A percentile compares a stretch with the other conserved stretches of the same genome.
Conservation (phyloP, 1,140 invertebrate genomes). For the Apolygus lucorum region DNA sequence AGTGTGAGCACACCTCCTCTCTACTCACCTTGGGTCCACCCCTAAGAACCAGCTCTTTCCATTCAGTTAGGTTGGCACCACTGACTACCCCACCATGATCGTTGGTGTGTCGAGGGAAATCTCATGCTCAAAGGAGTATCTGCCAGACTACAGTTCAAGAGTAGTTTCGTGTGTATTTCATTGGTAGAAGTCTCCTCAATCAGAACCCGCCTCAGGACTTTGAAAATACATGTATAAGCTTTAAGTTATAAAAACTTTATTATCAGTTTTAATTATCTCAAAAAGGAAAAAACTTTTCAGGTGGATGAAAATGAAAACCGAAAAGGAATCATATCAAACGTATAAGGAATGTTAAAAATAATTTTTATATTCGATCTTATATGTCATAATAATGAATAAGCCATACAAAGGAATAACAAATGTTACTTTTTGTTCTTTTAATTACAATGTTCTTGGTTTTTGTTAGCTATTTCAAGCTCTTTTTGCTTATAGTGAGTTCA, state of each 20-base stretch:
- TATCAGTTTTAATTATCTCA: not conserved
- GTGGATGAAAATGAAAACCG: not conserved
- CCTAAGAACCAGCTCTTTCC: too few species aligned
- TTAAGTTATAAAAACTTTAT: constrained; percentile 1
- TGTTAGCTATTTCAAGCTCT: constrained; percentile 25
- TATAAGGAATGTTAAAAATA: constrained; percentile 31
- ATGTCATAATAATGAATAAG: constrained; percentile 29
- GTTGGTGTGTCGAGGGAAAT: too few species aligned
- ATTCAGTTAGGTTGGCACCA: too few species aligned
- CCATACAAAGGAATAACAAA: constrained; percentile 31
- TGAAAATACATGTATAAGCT: not conserved
- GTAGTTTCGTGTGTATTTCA: too few species aligned
- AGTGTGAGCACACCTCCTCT: too few species aligned
- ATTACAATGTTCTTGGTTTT: constrained; percentile 3
- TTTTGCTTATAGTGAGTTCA: constrained; percentile 21
- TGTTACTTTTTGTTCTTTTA: constrained; percentile 18
- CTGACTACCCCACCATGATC: too few species aligned
- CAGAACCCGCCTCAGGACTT: too few species aligned
- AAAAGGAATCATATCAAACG: constrained; percentile 11
- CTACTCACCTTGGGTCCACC: too few species aligned
- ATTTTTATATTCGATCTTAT: constrained; percentile 31
- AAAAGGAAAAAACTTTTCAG: not conserved
- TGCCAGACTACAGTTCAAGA: too few species aligned
- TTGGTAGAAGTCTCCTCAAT: too few species aligned
- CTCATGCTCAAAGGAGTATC: too few species aligned